Percentiles rank a stretch among this genome's conserved stretches.
Evolutionary conservation across 2,797 vertebrate species (phyloP).

Genomic region (Podarcis siculus): DNA sequence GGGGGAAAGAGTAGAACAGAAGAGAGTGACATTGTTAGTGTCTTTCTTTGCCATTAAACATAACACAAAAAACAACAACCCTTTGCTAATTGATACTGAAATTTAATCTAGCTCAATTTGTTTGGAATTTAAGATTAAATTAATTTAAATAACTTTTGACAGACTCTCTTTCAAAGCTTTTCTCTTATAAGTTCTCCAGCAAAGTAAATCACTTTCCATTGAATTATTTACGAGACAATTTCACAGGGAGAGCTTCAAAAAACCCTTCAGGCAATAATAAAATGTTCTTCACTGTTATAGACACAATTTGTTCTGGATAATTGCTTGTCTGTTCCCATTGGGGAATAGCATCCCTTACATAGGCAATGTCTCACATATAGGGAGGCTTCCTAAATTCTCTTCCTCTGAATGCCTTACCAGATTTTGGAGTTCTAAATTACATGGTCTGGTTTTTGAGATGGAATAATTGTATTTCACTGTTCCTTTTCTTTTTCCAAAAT

Average conservation of each 20-base stretch:
- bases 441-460: background rate
- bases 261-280: conserved; percentile 75
- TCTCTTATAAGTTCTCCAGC: conserved; percentile 57
- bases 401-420: background rate
- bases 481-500: background rate
- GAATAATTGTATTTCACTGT: too few relatives aligned
- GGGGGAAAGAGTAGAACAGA: background rate
- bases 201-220: conserved; percentile 73
- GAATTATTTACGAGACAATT: conserved; percentile 77
- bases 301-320: conserved; percentile 75
- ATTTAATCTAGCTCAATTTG: conserved; percentile 67
- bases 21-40: background rate
- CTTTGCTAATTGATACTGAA: conserved; percentile 68
- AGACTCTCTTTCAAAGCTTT: conserved; percentile 62
- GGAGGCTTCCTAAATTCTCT: background rate
- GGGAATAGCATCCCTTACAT: conserved; percentile 26
- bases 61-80: conserved; percentile 34
- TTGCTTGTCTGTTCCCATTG: conserved; percentile 62
- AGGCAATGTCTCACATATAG: background rate
- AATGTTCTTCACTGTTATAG: conserved; percentile 72
- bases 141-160: conserved; percentile 69
- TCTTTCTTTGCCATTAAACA: background rate
- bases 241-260: conserved; percentile 74
- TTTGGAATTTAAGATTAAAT: conserved; percentile 68
- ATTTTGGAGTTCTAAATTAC: background rate